A percentile compares a stretch with the other conserved stretches of the same genome.
Conservation (phyloP, 2,113 vertebrate species). For the Euleptes europaea region DNA sequence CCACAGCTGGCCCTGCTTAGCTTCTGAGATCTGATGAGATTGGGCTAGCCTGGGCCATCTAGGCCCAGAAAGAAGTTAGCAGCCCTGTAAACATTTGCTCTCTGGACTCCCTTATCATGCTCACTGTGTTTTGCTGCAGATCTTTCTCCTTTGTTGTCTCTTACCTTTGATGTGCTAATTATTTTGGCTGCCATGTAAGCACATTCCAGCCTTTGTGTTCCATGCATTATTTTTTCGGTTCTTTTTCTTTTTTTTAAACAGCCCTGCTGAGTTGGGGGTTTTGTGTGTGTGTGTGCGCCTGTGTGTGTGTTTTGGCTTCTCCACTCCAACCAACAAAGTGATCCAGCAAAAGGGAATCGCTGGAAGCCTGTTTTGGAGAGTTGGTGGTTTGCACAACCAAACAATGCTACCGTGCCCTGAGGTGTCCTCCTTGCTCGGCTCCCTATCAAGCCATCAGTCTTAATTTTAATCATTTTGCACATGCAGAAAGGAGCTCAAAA, state of each 20-base stretch:
- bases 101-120: constrained; percentile 11
- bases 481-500: not conserved
- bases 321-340: not conserved
- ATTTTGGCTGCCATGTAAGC: constrained; percentile 9
- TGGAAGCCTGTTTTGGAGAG: not conserved
- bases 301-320: constrained; percentile 4
- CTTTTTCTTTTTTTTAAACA: not conserved
- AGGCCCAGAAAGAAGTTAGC: not conserved
- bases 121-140: constrained; percentile 8
- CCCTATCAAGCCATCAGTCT: constrained; percentile 41
- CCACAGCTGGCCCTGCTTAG: no score
- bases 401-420: not conserved
- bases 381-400: not conserved
- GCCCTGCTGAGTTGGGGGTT: constrained; percentile 1
- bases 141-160: constrained; percentile 22
- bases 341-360: constrained; percentile 4
- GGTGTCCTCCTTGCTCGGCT: constrained; percentile 6
- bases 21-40: no score
- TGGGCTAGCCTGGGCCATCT: no score
- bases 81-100: constrained; percentile 2
- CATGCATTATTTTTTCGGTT: not conserved
- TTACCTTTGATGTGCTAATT: constrained; percentile 37
- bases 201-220: constrained; percentile 32
- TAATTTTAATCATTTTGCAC: constrained; percentile 45
- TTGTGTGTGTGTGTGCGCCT: not conserved